phyloP scores from a whole-genome alignment of 2,888 invertebrate species.

The Sarcophaga variegata region DNA sequence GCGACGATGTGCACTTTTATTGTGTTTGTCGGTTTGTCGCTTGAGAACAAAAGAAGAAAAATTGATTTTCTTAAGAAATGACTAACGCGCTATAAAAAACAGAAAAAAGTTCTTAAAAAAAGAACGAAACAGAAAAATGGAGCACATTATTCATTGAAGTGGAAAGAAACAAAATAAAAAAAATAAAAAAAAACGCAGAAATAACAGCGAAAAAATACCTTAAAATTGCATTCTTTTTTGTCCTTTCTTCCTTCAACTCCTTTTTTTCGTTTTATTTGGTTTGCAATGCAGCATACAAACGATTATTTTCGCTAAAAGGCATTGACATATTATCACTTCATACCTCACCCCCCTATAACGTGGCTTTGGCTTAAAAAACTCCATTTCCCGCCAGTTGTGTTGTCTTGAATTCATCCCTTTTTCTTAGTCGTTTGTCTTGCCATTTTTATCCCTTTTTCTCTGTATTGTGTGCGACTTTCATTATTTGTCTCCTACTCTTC shows the following conservation, averaged over 20 bases:
- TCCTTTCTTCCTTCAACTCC: neutral
- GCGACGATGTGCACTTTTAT: neutral
- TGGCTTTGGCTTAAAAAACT: neutral
- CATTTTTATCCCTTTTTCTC: slow-evolving; percentile 30
- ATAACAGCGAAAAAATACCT: slow-evolving; percentile 31
- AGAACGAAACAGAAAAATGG: slow-evolving; percentile 20
- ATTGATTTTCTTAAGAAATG: slow-evolving; percentile 68
- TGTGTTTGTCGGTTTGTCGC: slow-evolving; percentile 63
- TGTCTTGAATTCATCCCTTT: slow-evolving; percentile 17
- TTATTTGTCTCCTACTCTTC: slow-evolving; percentile 8
- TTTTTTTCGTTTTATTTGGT: slow-evolving; percentile 10
- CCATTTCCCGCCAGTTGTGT: slow-evolving; percentile 9
- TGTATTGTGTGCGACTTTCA: slow-evolving; percentile 10
- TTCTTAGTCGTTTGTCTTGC: neutral
- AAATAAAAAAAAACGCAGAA: neutral
- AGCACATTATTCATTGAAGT: slow-evolving; percentile 64
- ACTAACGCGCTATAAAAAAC: slow-evolving; percentile 39
- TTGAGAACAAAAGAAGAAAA: slow-evolving; percentile 62
- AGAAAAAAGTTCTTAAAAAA: slow-evolving; percentile 1
- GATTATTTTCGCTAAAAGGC: slow-evolving; percentile 62
- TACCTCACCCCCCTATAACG: slow-evolving; percentile 12
- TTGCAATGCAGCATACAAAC: slow-evolving; percentile 44
- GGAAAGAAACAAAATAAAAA: slow-evolving; percentile 46
- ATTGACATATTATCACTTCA: slow-evolving; percentile 66
- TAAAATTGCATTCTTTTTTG: slow-evolving; percentile 46